These are phyloP conservation scores for Lepidothrix coronata DNA, from an alignment of 2,113 vertebrate genomes.

Conservation along the genomic window DNA sequence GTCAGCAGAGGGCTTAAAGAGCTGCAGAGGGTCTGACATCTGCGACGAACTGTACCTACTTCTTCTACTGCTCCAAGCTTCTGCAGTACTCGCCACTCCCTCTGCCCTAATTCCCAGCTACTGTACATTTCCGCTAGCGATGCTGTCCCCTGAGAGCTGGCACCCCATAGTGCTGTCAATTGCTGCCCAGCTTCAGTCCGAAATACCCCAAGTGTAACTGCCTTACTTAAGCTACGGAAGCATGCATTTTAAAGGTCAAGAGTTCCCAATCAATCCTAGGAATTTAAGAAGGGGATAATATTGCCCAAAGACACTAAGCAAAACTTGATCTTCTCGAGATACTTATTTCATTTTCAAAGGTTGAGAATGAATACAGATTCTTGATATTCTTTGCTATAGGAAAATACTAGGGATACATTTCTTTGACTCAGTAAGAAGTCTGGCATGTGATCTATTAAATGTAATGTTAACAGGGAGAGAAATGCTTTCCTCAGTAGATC, in stretches of 20 bases:
- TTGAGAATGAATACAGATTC: conserved; percentile 4
- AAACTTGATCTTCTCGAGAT: conserved; percentile 47
- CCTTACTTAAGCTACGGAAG: not conserved
- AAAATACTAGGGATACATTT: conserved; percentile 24
- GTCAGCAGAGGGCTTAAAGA: conserved; percentile 51
- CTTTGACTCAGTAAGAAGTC: not conserved
- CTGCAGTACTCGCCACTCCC: not conserved
- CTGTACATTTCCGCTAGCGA: not conserved
- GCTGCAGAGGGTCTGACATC: not conserved
- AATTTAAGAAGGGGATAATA: conserved; percentile 61
- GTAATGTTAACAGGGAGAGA: not conserved
- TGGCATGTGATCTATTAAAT: not conserved
- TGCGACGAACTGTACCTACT: not conserved
- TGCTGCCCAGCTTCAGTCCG: not conserved
- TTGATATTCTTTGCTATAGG: not conserved
- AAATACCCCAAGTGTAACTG: not conserved
- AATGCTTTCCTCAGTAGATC: not conserved
- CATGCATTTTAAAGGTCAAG: conserved; percentile 56
- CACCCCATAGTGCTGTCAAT: not conserved
- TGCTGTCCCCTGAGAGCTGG: not conserved
- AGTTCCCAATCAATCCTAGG: conserved; percentile 32
- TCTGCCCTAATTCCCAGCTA: not conserved
- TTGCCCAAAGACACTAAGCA: conserved; percentile 41
- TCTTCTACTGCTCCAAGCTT: not conserved
- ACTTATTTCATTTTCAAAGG: conserved; percentile 51